A percentile compares a stretch with the other conserved stretches of the same genome.
Evolutionary conservation across 2,888 invertebrate genomes (phyloP).

Genomic region (Neelides folsomi): DNA sequence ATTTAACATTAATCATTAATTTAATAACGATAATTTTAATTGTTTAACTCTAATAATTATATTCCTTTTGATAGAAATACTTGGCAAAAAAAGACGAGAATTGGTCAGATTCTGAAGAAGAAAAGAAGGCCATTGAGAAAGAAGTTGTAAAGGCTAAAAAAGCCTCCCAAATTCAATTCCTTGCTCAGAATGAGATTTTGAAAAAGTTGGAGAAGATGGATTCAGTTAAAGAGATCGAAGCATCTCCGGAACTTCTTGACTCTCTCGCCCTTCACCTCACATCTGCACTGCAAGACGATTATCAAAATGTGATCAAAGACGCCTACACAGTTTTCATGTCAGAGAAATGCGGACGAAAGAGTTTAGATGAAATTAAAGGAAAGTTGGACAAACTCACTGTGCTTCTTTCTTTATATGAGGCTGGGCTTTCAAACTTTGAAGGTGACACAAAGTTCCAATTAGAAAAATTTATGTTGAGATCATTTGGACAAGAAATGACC

Average conservation of each 20-base stretch:
- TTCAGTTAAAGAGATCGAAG: constrained; percentile 38
- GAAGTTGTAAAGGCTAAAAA: constrained; percentile 1
- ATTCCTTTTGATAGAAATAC: constrained; percentile 19
- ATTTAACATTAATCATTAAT: neutral
- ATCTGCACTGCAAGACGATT: constrained; percentile 42
- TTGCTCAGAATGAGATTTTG: constrained; percentile 54
- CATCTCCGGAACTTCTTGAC: neutral
- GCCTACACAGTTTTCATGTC: constrained; percentile 31
- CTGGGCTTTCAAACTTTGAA: constrained; percentile 49
- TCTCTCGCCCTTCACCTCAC: neutral
- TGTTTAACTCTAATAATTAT: neutral
- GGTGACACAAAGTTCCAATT: constrained; percentile 51
- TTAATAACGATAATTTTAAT: neutral
- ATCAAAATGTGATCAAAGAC: constrained; percentile 50
- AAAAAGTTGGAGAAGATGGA: constrained; percentile 45
- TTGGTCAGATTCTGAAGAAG: constrained; percentile 57
- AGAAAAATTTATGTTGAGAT: constrained; percentile 69
- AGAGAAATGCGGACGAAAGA: constrained; percentile 46
- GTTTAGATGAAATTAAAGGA: constrained; percentile 67
- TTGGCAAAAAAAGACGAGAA: constrained; percentile 43
- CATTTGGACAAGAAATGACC: constrained; percentile 64
- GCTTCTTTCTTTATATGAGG: constrained; percentile 65
- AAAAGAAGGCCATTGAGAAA: constrained; percentile 21
- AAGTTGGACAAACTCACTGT: constrained; percentile 61
- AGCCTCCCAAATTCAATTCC: constrained; percentile 47